Evolutionary conservation across 2,113 vertebrate genomes (phyloP).

Genomic region (Andinoacara biseriatus): DNA sequence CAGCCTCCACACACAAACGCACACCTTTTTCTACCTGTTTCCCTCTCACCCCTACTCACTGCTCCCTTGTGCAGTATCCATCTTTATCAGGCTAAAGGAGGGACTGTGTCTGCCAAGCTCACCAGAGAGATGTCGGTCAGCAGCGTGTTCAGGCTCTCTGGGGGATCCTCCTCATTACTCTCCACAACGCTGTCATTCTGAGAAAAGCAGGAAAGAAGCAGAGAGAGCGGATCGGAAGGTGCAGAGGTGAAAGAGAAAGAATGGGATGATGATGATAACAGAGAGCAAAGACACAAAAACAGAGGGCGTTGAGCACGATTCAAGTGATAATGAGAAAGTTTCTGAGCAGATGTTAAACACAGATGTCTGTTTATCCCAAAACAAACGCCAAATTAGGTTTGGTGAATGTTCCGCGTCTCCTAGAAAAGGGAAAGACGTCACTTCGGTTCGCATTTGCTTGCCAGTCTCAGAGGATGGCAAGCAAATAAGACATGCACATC

Average conservation of each 20-base stretch:
- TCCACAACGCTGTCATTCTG: conserved; percentile 90
- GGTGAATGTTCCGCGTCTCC: conserved; percentile 21
- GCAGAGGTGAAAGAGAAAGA: neutral
- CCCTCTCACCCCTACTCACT: conserved; percentile 2
- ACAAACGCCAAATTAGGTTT: conserved; percentile 47
- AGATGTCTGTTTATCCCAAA: conserved; percentile 44
- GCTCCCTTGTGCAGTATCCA: conserved; percentile 1
- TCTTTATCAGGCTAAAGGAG: conserved; percentile 29
- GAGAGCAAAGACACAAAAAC: neutral
- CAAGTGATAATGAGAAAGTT: conserved; percentile 5
- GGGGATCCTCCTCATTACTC: conserved; percentile 79
- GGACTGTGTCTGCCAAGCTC: conserved; percentile 66
- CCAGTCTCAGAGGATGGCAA: neutral
- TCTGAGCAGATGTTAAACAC: conserved; percentile 43
- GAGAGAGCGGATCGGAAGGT: neutral
- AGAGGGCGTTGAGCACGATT: neutral
- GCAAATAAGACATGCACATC: conserved; percentile 15
- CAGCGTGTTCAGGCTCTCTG: conserved; percentile 82
- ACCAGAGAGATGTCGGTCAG: conserved; percentile 94
- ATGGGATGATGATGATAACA: neutral
- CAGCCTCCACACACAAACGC: neutral
- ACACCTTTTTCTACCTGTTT: neutral
- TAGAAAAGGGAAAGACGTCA: conserved; percentile 26
- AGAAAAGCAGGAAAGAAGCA: conserved; percentile 16
- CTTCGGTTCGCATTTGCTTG: neutral